phyloP scores from a whole-genome alignment of 2,888 invertebrate genomes.

The Aproaerema taeniolella region DNA sequence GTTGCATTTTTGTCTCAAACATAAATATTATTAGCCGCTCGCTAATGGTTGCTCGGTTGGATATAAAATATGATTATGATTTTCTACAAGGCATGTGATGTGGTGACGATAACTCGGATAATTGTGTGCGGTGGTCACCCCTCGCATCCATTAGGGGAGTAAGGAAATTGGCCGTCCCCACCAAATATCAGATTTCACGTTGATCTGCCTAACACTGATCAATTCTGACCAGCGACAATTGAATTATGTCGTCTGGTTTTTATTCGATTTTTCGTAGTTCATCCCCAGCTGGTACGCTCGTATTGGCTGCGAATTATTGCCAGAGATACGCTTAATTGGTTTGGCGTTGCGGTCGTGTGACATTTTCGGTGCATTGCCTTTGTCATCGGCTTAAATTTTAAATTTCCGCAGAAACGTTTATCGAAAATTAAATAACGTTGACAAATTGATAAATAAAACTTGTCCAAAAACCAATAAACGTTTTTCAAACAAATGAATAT shows the following conservation, averaged over 20 bases:
- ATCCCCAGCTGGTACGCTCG: slow-evolving; percentile 28
- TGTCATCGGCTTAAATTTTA: slow-evolving; percentile 67
- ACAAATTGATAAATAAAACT: slow-evolving; percentile 26
- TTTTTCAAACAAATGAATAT: background rate
- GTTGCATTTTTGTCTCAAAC: too few relatives aligned
- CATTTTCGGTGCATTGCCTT: slow-evolving; percentile 70
- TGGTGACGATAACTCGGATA: slow-evolving; percentile 39
- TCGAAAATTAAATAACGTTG: slow-evolving; percentile 49
- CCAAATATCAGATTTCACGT: slow-evolving; percentile 73
- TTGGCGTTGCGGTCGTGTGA: slow-evolving; percentile 68
- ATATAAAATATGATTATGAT: too few relatives aligned
- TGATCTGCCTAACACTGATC: slow-evolving; percentile 70
- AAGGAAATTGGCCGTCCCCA: slow-evolving; percentile 65
- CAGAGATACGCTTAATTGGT: slow-evolving; percentile 72
- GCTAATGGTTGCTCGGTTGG: too few relatives aligned
- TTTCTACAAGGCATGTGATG: too few relatives aligned
- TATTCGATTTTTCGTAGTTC: slow-evolving; percentile 48
- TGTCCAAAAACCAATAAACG: slow-evolving; percentile 3
- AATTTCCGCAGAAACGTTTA: slow-evolving; percentile 40
- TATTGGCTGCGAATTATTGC: slow-evolving; percentile 36
- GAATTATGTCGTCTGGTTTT: slow-evolving; percentile 69
- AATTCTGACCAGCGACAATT: slow-evolving; percentile 66
- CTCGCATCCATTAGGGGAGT: slow-evolving; percentile 57
- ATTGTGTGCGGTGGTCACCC: slow-evolving; percentile 48
- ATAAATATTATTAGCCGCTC: too few relatives aligned